Percentiles rank a stretch among this genome's conserved stretches.
These are phyloP conservation scores for Felis chaus DNA, from an alignment of 2,113 vertebrate genomes.

Conservation along the genomic window DNA sequence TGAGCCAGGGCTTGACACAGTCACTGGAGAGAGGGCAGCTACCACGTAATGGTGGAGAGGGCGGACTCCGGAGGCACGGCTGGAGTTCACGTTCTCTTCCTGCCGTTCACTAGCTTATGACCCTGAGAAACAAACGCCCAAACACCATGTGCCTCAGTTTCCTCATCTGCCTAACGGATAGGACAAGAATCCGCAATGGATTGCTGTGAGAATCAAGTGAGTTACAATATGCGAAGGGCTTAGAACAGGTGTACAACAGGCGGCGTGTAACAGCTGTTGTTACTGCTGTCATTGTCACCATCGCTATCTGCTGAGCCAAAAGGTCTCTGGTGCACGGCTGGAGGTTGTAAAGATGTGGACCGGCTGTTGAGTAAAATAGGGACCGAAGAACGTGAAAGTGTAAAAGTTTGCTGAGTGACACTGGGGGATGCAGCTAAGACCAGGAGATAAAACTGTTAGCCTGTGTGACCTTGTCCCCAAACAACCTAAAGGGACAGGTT, in stretches of 20 bases:
- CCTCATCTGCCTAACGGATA: neutral
- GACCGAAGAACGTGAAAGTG: neutral
- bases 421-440: neutral
- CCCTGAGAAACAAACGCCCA: neutral
- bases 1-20: too few species aligned
- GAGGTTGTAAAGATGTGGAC: neutral
- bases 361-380: neutral
- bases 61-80: neutral
- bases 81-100: neutral
- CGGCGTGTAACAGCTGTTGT: accelerated
- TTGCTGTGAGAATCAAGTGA: neutral
- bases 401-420: neutral
- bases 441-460: neutral
- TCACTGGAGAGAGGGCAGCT: neutral
- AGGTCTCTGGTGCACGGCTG: neutral
- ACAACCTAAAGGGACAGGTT: neutral
- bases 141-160: neutral
- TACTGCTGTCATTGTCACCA: accelerated
- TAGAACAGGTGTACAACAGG: neutral
- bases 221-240: neutral
- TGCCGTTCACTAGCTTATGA: neutral
- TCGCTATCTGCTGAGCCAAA: neutral
- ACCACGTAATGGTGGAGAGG: accelerated
- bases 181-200: neutral
- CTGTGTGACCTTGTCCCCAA: neutral